phyloP scores from a whole-genome alignment of 2,888 invertebrate genomes.

The Limnephilus auricula region DNA sequence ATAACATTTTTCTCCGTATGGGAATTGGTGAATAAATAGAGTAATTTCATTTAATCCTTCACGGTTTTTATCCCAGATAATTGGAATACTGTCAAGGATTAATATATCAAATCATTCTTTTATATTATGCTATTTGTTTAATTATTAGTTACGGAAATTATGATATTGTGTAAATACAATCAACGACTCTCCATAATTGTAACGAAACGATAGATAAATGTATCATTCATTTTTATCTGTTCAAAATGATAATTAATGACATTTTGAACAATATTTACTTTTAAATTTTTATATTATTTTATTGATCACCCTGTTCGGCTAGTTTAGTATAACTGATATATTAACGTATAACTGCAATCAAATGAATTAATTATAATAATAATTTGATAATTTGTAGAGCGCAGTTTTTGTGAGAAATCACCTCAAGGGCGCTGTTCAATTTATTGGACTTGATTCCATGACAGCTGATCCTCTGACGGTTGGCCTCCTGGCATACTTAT shows the following conservation, averaged over 20 bases:
- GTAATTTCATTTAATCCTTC: constrained; percentile 51
- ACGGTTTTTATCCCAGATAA: constrained; percentile 47
- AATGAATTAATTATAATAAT: too few species aligned
- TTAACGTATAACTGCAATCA: too few species aligned
- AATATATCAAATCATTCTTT: constrained; percentile 15
- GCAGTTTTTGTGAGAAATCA: too few species aligned
- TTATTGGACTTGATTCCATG: too few species aligned
- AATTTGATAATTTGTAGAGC: too few species aligned
- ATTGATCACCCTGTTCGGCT: not conserved
- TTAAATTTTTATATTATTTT: not conserved
- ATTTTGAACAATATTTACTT: not conserved
- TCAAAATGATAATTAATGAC: not conserved
- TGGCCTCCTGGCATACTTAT: too few species aligned
- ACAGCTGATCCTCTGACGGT: too few species aligned
- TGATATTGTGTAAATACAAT: not conserved
- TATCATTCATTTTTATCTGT: not conserved
- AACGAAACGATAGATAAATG: not conserved
- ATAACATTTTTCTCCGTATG: too few species aligned
- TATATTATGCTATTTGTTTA: not conserved
- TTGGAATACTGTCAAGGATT: constrained; percentile 47
- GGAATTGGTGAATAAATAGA: too few species aligned
- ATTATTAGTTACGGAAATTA: not conserved
- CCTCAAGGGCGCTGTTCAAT: too few species aligned
- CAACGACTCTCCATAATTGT: not conserved
- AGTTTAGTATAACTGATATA: too few species aligned